Conservation (phyloP, 1,140 invertebrate species). For the Hesperophylax magnus region DNA sequence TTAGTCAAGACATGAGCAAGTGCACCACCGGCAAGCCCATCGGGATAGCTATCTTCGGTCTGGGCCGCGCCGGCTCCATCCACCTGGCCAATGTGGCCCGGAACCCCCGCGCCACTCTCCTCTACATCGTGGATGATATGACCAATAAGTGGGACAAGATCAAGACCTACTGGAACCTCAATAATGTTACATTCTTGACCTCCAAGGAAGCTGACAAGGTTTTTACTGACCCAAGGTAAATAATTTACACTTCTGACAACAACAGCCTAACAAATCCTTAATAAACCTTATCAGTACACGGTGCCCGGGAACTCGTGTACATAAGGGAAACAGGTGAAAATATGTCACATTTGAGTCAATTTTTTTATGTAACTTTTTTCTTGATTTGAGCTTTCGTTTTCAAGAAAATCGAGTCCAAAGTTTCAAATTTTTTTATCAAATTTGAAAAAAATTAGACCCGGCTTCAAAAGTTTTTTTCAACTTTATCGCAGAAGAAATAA, state of each 20-base stretch:
- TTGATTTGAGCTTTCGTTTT: too few species aligned
- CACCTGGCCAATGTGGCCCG: slow-evolving; percentile 72
- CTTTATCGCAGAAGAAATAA: too few species aligned
- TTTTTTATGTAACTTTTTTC: too few species aligned
- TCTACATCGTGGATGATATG: slow-evolving; percentile 75
- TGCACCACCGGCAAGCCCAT: slow-evolving; percentile 57
- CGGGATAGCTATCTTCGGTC: slow-evolving; percentile 72
- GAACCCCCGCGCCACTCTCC: slow-evolving; percentile 71
- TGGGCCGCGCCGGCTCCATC: slow-evolving; percentile 75
- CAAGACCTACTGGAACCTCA: slow-evolving; percentile 70
- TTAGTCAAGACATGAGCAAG: slow-evolving; percentile 39
- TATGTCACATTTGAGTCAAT: too few species aligned
- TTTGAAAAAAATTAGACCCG: too few species aligned
- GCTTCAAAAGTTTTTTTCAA: too few species aligned
- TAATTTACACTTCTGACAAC: slow-evolving; percentile 45
- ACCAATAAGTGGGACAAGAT: slow-evolving; percentile 67
- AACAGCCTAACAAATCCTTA: too few species aligned
- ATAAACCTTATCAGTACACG: too few species aligned
- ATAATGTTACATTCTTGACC: slow-evolving; percentile 67
- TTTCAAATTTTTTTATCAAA: too few species aligned
- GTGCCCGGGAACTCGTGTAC: too few species aligned
- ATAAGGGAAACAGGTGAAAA: too few species aligned
- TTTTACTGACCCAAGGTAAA: slow-evolving; percentile 72
- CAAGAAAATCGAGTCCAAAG: too few species aligned
- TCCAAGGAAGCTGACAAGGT: slow-evolving; percentile 70